A percentile compares a stretch with the other conserved stretches of the same genome.
phyloP scores from a whole-genome alignment of 2,888 invertebrate species.

The Dolichomitus sp. region DNA sequence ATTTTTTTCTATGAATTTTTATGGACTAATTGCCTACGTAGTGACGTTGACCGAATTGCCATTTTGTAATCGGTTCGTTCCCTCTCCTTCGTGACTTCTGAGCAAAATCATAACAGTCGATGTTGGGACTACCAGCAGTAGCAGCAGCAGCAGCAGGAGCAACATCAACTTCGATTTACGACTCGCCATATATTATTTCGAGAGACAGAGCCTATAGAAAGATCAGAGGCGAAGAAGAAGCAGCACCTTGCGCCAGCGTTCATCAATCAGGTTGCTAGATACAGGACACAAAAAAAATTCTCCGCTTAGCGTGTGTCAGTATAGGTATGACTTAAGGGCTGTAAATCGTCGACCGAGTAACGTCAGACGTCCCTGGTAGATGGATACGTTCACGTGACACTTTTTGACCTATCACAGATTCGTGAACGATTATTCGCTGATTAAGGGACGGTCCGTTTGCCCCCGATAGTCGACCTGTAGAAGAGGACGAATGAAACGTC shows the following conservation, averaged over 20 bases:
- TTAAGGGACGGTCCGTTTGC: slow-evolving; percentile 52
- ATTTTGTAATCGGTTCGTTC: slow-evolving; percentile 18
- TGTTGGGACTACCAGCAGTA: slow-evolving; percentile 37
- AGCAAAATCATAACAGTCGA: slow-evolving; percentile 41
- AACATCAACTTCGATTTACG: slow-evolving; percentile 58
- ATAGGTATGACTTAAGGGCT: slow-evolving; percentile 25
- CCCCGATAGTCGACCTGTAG: background rate
- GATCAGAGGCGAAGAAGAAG: slow-evolving; percentile 53
- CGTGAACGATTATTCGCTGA: slow-evolving; percentile 64
- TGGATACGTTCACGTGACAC: slow-evolving; percentile 25
- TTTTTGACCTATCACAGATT: slow-evolving; percentile 44
- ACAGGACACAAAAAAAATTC: slow-evolving; percentile 53
- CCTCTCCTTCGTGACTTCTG: slow-evolving; percentile 7
- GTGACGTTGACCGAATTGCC: background rate
- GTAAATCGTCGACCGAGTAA: slow-evolving; percentile 22
- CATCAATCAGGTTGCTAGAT: slow-evolving; percentile 68
- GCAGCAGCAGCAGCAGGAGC: slow-evolving; percentile 22
- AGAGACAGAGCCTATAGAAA: slow-evolving; percentile 37
- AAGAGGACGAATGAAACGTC: slow-evolving; percentile 7
- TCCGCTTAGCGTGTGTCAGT: slow-evolving; percentile 25
- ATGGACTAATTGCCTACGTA: background rate
- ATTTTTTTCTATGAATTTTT: background rate
- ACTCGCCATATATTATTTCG: slow-evolving; percentile 55
- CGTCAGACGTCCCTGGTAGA: slow-evolving; percentile 22
- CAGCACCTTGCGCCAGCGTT: slow-evolving; percentile 63